A percentile compares a stretch with the other conserved stretches of the same genome.
Evolutionary conservation across 2,888 invertebrate species (phyloP).

Genomic region (Polietes domitor): DNA sequence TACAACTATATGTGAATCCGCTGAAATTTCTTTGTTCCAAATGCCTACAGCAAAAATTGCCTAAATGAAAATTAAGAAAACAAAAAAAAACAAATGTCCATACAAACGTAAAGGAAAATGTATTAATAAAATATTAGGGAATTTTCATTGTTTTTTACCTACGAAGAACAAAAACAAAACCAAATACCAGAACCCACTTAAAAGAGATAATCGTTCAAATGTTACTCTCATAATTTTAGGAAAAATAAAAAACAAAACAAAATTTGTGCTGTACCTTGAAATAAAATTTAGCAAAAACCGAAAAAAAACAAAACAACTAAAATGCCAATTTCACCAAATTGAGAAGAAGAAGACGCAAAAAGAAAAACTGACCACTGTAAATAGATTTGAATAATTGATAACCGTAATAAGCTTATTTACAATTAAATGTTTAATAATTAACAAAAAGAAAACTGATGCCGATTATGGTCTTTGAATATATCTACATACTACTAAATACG

Average conservation of each 20-base stretch:
- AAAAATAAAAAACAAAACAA: slow-evolving; percentile 33
- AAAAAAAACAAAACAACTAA: slow-evolving; percentile 32
- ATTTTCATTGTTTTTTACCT: slow-evolving; percentile 54
- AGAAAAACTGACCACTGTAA: slow-evolving; percentile 34
- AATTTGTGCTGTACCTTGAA: slow-evolving; percentile 64
- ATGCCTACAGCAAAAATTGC: slow-evolving; percentile 29
- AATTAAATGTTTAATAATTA: slow-evolving; percentile 57
- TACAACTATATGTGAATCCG: slow-evolving; percentile 1
- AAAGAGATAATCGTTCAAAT: slow-evolving; percentile 62
- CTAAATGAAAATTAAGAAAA: not conserved
- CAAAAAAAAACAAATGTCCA: slow-evolving; percentile 19
- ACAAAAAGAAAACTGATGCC: slow-evolving; percentile 6
- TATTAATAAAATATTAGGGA: slow-evolving; percentile 57
- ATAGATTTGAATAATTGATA: slow-evolving; percentile 28
- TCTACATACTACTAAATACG: slow-evolving; percentile 22
- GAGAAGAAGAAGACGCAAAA: slow-evolving; percentile 53
- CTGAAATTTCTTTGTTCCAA: slow-evolving; percentile 8
- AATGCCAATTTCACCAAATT: slow-evolving; percentile 61
- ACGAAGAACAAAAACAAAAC: slow-evolving; percentile 41
- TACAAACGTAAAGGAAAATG: slow-evolving; percentile 32
- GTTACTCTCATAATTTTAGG: slow-evolving; percentile 46
- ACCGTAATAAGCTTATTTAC: slow-evolving; percentile 62
- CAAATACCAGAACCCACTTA: slow-evolving; percentile 60
- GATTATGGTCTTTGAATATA: slow-evolving; percentile 17
- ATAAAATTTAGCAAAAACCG: slow-evolving; percentile 31